Evolutionary conservation across 2,797 vertebrate genomes (phyloP).

Genomic region (Mormyrus proboscirostris): DNA sequence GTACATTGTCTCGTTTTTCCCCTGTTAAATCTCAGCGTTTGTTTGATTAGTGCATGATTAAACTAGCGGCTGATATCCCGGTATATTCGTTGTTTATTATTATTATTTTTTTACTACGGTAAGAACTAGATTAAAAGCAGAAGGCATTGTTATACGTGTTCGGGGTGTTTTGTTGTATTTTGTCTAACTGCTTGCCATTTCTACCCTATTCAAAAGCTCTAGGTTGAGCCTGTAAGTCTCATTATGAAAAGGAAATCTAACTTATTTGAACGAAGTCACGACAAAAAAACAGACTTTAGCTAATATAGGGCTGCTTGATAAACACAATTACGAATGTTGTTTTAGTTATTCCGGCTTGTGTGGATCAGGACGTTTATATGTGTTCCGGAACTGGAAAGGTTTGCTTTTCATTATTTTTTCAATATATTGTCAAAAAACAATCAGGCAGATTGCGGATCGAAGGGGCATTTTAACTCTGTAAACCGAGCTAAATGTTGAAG

Average conservation of each 20-base stretch:
- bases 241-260: neutral
- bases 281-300: neutral
- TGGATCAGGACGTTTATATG: neutral
- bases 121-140: slow-evolving; percentile 1
- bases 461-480: neutral
- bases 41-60: neutral
- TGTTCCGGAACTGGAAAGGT: slow-evolving; percentile 18
- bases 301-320: neutral
- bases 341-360: neutral
- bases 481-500: neutral
- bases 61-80: neutral
- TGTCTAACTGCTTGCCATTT: neutral
- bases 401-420: neutral
- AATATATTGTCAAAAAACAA: neutral
- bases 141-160: slow-evolving; percentile 4
- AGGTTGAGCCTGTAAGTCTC: neutral
- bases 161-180: slow-evolving; percentile 4
- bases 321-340: neutral
- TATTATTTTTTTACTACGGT: neutral
- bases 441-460: neutral
- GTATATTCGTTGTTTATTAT: neutral
- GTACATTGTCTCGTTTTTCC: slow-evolving; percentile 28
- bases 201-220: neutral
- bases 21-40: neutral
- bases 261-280: slow-evolving; percentile 4